Evolutionary conservation across 2,888 invertebrate species (phyloP).

Genomic region (Lottia scabra): DNA sequence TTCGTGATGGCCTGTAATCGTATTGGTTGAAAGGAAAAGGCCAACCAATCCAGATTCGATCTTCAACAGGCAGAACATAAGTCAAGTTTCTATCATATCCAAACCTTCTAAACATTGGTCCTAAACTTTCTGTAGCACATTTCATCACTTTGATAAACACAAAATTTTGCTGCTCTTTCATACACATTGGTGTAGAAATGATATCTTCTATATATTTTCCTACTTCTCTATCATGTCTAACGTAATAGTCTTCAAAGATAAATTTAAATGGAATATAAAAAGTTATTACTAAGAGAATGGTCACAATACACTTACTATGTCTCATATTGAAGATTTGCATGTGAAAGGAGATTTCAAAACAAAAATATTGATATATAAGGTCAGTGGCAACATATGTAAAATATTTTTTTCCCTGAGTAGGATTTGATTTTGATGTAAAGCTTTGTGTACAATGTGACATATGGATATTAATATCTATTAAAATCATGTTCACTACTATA

Average conservation of each 20-base stretch:
- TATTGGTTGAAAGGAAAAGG: constrained; percentile 53
- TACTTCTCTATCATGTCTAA: background rate
- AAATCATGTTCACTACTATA: too few species aligned
- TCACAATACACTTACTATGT: too few species aligned
- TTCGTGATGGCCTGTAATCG: constrained; percentile 51
- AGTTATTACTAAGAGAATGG: background rate
- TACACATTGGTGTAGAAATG: too few species aligned
- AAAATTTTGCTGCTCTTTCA: constrained; percentile 38
- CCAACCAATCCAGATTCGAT: constrained; percentile 63
- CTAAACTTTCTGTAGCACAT: constrained; percentile 64
- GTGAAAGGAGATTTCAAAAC: too few species aligned
- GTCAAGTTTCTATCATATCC: constrained; percentile 54
- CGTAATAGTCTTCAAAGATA: background rate
- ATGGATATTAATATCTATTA: too few species aligned
- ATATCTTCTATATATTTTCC: background rate
- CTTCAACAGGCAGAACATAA: constrained; percentile 55
- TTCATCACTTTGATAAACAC: constrained; percentile 67
- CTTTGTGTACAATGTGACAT: too few species aligned
- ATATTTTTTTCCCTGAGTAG: too few species aligned
- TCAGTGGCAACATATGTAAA: too few species aligned
- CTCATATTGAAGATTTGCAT: too few species aligned
- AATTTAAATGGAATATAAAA: background rate
- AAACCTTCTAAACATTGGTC: constrained; percentile 57
- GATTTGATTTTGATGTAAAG: too few species aligned
- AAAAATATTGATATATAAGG: too few species aligned